Evolutionary conservation across 2,113 vertebrate genomes (phyloP).

Genomic region (Tragelaphus imberbis): DNA sequence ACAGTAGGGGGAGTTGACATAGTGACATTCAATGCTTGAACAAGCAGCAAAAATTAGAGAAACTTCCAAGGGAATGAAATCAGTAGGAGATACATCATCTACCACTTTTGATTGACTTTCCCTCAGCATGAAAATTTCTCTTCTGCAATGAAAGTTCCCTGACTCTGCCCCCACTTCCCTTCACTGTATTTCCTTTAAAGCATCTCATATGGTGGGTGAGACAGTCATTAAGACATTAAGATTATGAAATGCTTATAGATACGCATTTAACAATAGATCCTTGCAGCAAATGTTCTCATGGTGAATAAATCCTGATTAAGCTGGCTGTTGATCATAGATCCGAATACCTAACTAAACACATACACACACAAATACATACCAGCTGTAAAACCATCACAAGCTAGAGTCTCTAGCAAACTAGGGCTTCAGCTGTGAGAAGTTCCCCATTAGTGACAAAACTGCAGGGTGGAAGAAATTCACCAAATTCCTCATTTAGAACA

Average conservation of each 20-base stretch:
- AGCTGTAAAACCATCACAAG: not conserved
- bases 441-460: not conserved
- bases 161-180: not conserved
- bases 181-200: conserved; percentile 29
- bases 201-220: conserved; percentile 28
- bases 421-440: not conserved
- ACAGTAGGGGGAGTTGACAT: conserved; percentile 16
- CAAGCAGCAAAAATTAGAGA: conserved; percentile 39
- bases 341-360: not conserved
- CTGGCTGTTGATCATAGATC: not conserved
- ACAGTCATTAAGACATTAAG: conserved; percentile 31
- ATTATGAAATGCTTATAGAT: not conserved
- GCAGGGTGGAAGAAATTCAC: not conserved
- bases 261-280: not conserved
- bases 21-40: conserved; percentile 23
- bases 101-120: conserved; percentile 44
- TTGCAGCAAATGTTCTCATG: not conserved
- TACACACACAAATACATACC: not conserved
- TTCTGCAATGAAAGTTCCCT: conserved; percentile 34
- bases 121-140: conserved; percentile 35
- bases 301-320: conserved; percentile 34
- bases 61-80: not conserved
- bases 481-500: conserved; percentile 1
- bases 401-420: not conserved
- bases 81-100: conserved; percentile 4